These are phyloP conservation scores for Sarcophaga caerulescens DNA, from an alignment of 2,888 invertebrate genomes.

Conservation along the genomic window DNA sequence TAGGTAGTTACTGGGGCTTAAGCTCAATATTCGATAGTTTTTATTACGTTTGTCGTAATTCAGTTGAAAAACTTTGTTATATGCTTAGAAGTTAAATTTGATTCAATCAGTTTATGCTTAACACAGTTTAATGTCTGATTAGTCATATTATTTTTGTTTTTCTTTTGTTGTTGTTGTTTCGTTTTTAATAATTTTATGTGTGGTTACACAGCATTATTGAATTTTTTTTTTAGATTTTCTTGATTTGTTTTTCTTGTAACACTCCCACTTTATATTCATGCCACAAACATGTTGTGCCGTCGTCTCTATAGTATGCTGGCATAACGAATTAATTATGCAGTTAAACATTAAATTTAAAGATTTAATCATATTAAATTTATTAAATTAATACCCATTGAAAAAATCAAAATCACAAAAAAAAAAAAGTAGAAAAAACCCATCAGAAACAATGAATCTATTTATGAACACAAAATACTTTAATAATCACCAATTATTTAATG, in stretches of 20 bases:
- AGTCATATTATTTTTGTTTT: neutral
- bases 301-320: constrained; percentile 13
- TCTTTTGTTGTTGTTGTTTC: neutral
- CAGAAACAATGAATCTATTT: constrained; percentile 21
- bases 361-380: constrained; percentile 39
- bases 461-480: constrained; percentile 18
- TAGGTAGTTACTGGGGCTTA: no score
- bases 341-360: constrained; percentile 42
- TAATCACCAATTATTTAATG: constrained; percentile 49
- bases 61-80: no score
- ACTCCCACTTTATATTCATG: constrained; percentile 43
- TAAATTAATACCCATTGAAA: neutral
- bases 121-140: neutral
- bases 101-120: neutral
- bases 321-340: constrained; percentile 51
- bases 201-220: neutral
- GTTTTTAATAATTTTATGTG: neutral
- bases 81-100: no score
- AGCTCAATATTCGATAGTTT: no score
- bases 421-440: neutral
- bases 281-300: constrained; percentile 11
- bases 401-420: no score
- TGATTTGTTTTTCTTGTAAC: constrained; percentile 2
- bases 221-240: neutral
- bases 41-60: no score